Evolutionary conservation across 2,113 vertebrate species (phyloP).

Genomic region (Formicarius rufipectus): DNA sequence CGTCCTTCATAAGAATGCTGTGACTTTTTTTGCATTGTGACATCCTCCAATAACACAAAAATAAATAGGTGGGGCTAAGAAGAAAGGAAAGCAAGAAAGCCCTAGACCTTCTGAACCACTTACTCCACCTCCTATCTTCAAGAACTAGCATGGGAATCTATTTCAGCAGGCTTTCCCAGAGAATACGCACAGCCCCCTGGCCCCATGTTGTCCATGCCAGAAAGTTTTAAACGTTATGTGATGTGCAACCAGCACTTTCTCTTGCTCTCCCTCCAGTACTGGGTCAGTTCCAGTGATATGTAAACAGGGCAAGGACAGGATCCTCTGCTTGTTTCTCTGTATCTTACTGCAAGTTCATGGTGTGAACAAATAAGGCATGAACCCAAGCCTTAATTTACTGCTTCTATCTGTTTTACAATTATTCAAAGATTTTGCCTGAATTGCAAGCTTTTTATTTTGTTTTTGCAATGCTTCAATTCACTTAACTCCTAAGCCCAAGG

Average conservation of each 20-base stretch:
- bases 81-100: neutral
- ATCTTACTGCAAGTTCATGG: neutral
- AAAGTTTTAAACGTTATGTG: neutral
- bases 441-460: neutral
- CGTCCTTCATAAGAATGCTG: neutral
- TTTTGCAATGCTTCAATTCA: neutral
- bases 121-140: neutral
- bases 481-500: neutral
- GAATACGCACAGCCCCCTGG: neutral
- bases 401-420: neutral
- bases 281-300: neutral
- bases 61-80: neutral
- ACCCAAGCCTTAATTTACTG: neutral
- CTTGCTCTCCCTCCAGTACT: neutral
- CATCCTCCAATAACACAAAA: neutral
- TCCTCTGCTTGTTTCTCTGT: neutral
- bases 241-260: neutral
- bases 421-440: neutral
- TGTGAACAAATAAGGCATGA: neutral
- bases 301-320: neutral
- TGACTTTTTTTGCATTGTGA: neutral
- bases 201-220: neutral
- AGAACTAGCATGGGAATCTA: neutral
- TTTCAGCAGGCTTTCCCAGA: neutral
- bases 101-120: neutral